A percentile compares a stretch with the other conserved stretches of the same genome.
Conservation (phyloP, 2,113 vertebrate species). For the Rana temporaria region DNA sequence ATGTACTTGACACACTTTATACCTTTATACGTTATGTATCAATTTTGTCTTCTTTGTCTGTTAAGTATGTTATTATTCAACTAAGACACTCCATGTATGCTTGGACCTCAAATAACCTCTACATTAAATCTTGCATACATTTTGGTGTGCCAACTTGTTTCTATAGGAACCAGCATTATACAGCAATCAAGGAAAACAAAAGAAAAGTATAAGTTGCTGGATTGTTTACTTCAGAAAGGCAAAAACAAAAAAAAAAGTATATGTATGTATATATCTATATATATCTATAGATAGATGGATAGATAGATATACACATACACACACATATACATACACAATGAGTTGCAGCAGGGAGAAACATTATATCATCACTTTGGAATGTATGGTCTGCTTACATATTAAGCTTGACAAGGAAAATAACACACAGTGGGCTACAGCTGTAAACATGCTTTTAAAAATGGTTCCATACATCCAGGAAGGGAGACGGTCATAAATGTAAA, state of each 20-base stretch:
- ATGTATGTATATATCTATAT: no score
- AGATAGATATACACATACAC: no score
- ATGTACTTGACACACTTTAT: neutral
- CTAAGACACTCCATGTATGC: neutral
- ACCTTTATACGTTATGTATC: neutral
- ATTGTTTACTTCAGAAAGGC: neutral
- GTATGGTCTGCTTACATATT: conserved; percentile 38
- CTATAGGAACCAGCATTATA: conserved; percentile 39
- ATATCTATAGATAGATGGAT: no score
- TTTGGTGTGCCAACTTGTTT: conserved; percentile 32
- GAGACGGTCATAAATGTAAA: conserved; percentile 17
- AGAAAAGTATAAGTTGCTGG: neutral
- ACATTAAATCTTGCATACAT: conserved; percentile 33
- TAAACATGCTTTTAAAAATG: conserved; percentile 33
- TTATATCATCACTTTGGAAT: conserved; percentile 43
- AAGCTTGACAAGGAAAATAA: conserved; percentile 30
- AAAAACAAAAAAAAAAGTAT: no score
- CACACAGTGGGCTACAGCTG: conserved; percentile 9
- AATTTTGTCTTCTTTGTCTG: neutral
- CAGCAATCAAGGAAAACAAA: neutral
- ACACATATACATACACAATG: neutral
- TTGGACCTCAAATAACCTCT: neutral
- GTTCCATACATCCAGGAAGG: neutral
- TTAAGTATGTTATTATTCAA: neutral
- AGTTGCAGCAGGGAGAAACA: neutral